phyloP scores from a whole-genome alignment of 2,113 vertebrate genomes.

The Terrapene triunguis region DNA sequence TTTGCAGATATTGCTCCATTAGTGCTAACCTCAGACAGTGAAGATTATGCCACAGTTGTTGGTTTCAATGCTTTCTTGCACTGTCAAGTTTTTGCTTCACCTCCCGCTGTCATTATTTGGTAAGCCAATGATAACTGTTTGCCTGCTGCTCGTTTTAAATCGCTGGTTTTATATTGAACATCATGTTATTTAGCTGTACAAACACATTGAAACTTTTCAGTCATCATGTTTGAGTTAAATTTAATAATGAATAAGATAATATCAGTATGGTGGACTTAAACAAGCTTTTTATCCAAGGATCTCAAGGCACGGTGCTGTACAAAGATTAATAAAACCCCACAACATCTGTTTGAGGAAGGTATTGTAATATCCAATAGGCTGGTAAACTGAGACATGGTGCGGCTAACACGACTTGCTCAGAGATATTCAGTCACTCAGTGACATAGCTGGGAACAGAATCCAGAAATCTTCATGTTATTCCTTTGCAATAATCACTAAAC shows the following conservation, averaged over 20 bases:
- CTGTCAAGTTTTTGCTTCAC: slow-evolving; percentile 92
- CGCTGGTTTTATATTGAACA: background rate
- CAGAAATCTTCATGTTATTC: background rate
- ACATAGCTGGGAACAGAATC: background rate
- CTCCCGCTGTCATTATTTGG: slow-evolving; percentile 87
- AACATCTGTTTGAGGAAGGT: background rate
- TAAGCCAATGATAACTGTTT: slow-evolving; percentile 50
- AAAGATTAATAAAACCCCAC: background rate
- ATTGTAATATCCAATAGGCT: background rate
- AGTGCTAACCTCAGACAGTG: slow-evolving; percentile 87
- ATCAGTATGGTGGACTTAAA: background rate
- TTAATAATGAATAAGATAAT: background rate
- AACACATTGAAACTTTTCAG: background rate
- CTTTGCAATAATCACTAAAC: background rate
- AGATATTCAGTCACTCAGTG: background rate
- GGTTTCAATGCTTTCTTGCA: slow-evolving; percentile 85
- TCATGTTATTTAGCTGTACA: background rate
- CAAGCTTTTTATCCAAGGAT: background rate
- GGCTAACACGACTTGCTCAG: background rate
- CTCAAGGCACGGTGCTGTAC: background rate
- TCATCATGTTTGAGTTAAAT: background rate
- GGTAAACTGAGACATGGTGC: accelerated
- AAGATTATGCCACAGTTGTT: slow-evolving; percentile 86
- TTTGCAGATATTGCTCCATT: slow-evolving; percentile 88
- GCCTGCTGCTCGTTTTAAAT: background rate